A percentile compares a stretch with the other conserved stretches of the same genome.
Conservation (phyloP, 1,140 invertebrate genomes). For the Pomacea maculata region DNA sequence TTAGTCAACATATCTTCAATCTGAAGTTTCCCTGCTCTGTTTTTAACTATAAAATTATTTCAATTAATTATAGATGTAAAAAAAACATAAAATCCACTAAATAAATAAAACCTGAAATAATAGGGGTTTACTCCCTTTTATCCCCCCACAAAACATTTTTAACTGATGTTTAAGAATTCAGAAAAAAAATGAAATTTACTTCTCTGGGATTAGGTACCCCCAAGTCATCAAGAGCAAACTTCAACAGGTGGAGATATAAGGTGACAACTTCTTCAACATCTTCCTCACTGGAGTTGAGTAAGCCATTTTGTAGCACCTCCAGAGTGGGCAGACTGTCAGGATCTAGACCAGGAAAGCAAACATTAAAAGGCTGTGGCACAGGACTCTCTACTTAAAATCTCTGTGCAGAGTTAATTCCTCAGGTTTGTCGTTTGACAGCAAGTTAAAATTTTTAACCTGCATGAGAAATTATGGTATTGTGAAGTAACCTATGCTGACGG, state of each 20-base stretch:
- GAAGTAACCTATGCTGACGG: too few species aligned
- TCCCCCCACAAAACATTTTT: too few species aligned
- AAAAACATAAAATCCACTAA: not conserved
- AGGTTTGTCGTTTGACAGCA: too few species aligned
- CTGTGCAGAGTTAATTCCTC: too few species aligned
- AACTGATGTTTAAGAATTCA: not conserved
- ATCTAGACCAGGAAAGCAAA: conserved; percentile 50
- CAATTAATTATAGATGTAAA: too few species aligned
- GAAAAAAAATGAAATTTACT: conserved; percentile 36
- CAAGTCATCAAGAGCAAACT: conserved; percentile 93
- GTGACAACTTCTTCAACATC: conserved; percentile 70
- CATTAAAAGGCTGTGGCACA: conserved; percentile 13
- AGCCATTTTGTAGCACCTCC: conserved; percentile 84
- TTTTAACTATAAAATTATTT: too few species aligned
- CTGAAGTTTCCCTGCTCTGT: too few species aligned
- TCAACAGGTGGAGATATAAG: conserved; percentile 87
- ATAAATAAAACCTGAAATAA: not conserved
- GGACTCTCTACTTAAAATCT: too few species aligned
- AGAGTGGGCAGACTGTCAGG: conserved; percentile 86
- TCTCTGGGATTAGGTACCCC: conserved; percentile 82
- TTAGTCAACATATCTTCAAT: too few species aligned
- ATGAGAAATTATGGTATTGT: too few species aligned
- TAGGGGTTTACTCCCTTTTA: not conserved
- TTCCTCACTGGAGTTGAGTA: conserved; percentile 72
- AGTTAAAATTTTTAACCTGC: too few species aligned